These are phyloP conservation scores for Gadopsis marmoratus DNA, from an alignment of 2,797 vertebrate species.

Conservation along the genomic window DNA sequence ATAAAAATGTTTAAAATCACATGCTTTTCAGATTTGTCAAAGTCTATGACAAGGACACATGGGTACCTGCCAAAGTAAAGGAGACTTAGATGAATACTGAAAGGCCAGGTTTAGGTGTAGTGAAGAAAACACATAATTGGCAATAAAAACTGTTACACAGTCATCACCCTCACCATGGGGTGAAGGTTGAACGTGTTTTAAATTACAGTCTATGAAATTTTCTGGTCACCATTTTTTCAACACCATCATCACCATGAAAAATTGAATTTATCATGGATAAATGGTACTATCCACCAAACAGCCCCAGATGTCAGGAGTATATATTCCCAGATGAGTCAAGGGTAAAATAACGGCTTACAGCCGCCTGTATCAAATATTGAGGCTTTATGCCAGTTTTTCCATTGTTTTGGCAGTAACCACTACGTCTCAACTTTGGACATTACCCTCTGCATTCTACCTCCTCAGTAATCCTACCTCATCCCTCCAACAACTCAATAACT, in stretches of 20 bases:
- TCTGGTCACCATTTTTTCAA: conserved; percentile 20
- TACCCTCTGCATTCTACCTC: conserved; percentile 34
- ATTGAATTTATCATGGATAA: conserved; percentile 36
- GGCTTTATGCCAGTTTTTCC: conserved; percentile 45
- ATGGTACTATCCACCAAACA: conserved; percentile 38
- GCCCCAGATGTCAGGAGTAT: conserved; percentile 30
- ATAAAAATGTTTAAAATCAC: conserved; percentile 9
- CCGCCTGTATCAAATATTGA: conserved; percentile 31
- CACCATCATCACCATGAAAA: conserved; percentile 19
- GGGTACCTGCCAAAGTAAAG: conserved; percentile 46
- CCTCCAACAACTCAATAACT: conserved; percentile 30
- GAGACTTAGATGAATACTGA: background rate
- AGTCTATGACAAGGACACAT: background rate
- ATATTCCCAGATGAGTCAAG: conserved; percentile 36
- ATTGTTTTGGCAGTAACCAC: conserved; percentile 58
- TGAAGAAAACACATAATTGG: background rate
- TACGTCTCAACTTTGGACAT: conserved; percentile 44
- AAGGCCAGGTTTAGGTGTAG: background rate
- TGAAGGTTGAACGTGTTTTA: conserved; percentile 9
- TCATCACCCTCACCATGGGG: conserved; percentile 3
- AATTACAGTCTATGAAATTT: conserved; percentile 19
- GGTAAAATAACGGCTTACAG: conserved; percentile 30
- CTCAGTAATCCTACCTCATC: conserved; percentile 48
- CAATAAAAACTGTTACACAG: background rate
- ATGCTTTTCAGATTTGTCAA: conserved; percentile 17